Percentiles rank a stretch among this genome's conserved stretches.
These are phyloP conservation scores for Sanderia malayensis DNA, from an alignment of 30 jellyfish, hydroid and myxozoan genomes.

Conservation along the genomic window DNA sequence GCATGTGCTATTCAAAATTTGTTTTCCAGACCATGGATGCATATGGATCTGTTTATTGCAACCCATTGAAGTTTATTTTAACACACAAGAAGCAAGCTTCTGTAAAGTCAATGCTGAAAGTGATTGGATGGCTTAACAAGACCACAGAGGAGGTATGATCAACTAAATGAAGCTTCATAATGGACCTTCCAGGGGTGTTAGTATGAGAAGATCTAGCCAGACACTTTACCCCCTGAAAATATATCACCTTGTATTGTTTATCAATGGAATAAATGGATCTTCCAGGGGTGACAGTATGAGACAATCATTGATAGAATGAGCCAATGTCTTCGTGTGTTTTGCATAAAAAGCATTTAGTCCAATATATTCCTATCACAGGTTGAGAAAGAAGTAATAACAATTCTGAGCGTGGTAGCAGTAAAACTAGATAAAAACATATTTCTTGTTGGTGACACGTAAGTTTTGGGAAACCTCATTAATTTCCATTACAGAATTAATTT, in stretches of 20 bases:
- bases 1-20: background rate
- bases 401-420: slow-evolving; percentile 35
- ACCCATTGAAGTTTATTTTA: slow-evolving; percentile 42
- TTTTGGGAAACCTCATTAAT: too few relatives aligned
- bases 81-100: slow-evolving; percentile 42
- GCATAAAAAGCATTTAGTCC: too few relatives aligned
- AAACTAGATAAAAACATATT: slow-evolving; percentile 27
- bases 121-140: slow-evolving; percentile 46
- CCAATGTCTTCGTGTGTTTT: too few relatives aligned
- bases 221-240: too few relatives aligned
- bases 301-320: too few relatives aligned
- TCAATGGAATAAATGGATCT: too few relatives aligned
- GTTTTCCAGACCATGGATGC: slow-evolving; percentile 19
- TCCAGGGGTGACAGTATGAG: too few relatives aligned
- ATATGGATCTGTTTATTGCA: slow-evolving; percentile 49
- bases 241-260: too few relatives aligned
- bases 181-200: too few relatives aligned
- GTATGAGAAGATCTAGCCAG: too few relatives aligned
- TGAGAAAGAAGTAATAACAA: slow-evolving; percentile 23
- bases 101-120: slow-evolving; percentile 25
- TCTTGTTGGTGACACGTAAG: slow-evolving; percentile 51
- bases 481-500: too few relatives aligned
- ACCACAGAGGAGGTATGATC: slow-evolving; percentile 49
- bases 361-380: slow-evolving; percentile 13
- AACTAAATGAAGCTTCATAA: too few relatives aligned